A percentile compares a stretch with the other conserved stretches of the same genome.
Evolutionary conservation across 1,140 invertebrate genomes (phyloP).

Genomic region (Brachionus manjavacas): DNA sequence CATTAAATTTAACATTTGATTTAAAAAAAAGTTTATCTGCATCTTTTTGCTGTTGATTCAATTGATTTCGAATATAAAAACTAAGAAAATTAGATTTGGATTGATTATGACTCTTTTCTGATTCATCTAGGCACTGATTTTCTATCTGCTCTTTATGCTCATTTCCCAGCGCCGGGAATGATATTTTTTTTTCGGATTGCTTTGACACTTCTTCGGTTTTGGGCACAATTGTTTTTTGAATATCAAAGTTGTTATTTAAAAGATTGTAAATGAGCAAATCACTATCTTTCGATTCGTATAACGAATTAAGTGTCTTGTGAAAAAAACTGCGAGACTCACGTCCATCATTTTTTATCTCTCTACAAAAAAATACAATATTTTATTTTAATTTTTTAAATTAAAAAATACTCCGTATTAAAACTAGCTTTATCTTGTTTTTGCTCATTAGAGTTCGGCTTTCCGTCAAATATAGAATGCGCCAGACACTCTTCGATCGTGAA

Average conservation of each 20-base stretch:
- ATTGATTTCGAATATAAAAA: neutral
- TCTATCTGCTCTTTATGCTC: neutral
- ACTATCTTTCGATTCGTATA: neutral
- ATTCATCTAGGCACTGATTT: neutral
- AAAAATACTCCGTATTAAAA: neutral
- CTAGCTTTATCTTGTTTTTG: neutral
- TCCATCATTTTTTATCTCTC: neutral
- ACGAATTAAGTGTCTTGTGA: neutral
- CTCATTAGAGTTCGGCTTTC: neutral
- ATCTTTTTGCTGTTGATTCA: slow-evolving; percentile 11
- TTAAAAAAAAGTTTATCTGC: slow-evolving; percentile 4
- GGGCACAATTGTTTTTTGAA: slow-evolving; percentile 11
- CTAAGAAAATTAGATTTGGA: neutral
- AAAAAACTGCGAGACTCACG: neutral
- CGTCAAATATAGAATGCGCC: slow-evolving; percentile 10
- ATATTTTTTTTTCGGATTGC: neutral
- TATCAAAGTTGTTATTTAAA: slow-evolving; percentile 3
- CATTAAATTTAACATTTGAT: slow-evolving; percentile 10
- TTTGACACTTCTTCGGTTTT: neutral
- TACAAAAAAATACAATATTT: neutral
- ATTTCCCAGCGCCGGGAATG: neutral
- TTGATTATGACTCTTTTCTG: neutral
- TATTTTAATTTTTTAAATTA: neutral
- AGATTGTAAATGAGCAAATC: neutral
- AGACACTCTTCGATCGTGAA: slow-evolving; percentile 1